Conservation (phyloP, 2,797 vertebrate species). For the Sebastes glaucus region DNA sequence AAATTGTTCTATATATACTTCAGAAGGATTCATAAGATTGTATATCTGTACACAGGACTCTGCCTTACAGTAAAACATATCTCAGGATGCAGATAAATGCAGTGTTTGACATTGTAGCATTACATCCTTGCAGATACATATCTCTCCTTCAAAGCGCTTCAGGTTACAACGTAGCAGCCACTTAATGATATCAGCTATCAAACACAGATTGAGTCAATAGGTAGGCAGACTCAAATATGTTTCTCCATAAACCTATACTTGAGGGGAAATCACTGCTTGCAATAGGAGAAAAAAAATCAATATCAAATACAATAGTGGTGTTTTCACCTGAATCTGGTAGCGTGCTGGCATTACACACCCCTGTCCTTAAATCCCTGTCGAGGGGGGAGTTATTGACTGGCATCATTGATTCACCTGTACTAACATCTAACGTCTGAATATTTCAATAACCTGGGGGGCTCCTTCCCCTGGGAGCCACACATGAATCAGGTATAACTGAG, state of each 20-base stretch:
- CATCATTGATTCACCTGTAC: conserved; percentile 71
- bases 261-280: conserved; percentile 25
- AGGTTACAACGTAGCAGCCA: not conserved
- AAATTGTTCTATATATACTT: not conserved
- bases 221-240: conserved; percentile 12
- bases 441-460: conserved; percentile 67
- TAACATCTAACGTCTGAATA: conserved; percentile 67
- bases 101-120: not conserved
- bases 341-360: conserved; percentile 19
- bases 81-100: not conserved
- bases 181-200: conserved; percentile 33
- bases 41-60: not conserved
- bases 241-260: conserved; percentile 23
- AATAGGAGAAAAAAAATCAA: conserved; percentile 29
- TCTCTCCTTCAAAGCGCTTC: not conserved
- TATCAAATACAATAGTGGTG: conserved; percentile 21
- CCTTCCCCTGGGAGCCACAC: conserved; percentile 62
- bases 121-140: not conserved
- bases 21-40: not conserved
- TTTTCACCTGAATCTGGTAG: conserved; percentile 45
- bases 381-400: conserved; percentile 57
- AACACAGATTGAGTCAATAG: conserved; percentile 3
- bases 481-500: conserved; percentile 76
- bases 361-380: conserved; percentile 55
- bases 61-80: not conserved